Evolutionary conservation across 2,797 vertebrate species (phyloP).

Genomic region (Macropodus opercularis): DNA sequence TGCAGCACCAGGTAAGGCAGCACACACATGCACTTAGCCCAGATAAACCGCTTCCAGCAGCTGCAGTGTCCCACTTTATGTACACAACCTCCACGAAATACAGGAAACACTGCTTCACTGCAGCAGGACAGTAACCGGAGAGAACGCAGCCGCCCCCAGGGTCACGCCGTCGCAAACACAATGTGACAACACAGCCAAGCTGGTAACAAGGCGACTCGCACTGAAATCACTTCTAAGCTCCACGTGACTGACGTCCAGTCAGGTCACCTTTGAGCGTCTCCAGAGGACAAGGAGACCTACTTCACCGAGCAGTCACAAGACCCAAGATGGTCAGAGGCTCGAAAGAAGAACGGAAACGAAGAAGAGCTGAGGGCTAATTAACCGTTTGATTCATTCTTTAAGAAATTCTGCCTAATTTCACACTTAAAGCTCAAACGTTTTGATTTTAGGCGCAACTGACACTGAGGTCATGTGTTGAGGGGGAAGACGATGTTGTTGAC

Average conservation of each 20-base stretch:
- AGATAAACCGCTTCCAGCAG: conserved; percentile 51
- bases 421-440: too few species aligned
- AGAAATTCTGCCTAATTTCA: too few species aligned
- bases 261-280: conserved; percentile 19
- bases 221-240: background rate
- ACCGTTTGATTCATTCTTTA: too few species aligned
- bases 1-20: conserved; percentile 48
- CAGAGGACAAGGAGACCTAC: conserved; percentile 66
- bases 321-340: conserved; percentile 2
- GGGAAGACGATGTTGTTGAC: too few species aligned
- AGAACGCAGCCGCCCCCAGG: too few species aligned
- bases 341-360: too few species aligned
- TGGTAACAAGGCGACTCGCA: background rate
- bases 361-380: conserved; percentile 32
- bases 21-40: conserved; percentile 40
- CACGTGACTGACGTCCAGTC: conserved; percentile 7
- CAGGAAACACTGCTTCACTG: background rate
- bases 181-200: too few species aligned
- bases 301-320: conserved; percentile 68
- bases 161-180: too few species aligned
- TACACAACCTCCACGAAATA: background rate
- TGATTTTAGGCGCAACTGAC: too few species aligned
- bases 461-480: too few species aligned
- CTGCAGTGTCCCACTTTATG: conserved; percentile 69
- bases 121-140: too few species aligned